Evolutionary conservation across 2,888 invertebrate species (phyloP), one percentile per base, ranked within the genome.

Genomic region (Caenorhabditis wallacei): DNA sequence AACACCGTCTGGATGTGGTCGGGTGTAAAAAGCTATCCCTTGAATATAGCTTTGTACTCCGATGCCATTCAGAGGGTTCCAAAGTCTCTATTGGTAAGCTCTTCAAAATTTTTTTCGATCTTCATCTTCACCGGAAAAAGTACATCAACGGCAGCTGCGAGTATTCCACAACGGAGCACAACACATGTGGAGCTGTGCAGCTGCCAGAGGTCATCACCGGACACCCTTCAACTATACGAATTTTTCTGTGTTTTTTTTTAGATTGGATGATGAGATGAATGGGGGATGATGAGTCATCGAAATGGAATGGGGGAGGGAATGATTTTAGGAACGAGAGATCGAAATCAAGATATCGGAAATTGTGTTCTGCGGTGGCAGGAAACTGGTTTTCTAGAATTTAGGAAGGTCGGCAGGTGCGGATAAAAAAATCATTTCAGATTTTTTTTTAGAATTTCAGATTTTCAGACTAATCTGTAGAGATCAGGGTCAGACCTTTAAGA

Each of bases 11-110:
- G 76, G 68, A 59, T 59, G 76, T 43, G 18, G 8, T 69, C 53
- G 76, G 76, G 40, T 43, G 76, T 76, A 48, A 48, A 76, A 76
- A 68, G 76, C 76, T 69, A 37, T 43, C 35, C 56, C 24, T 1
- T 16, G 20, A 24, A 8, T 1, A 20, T 46, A 61, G 76, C 76
- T 76, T 76, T 76, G 76, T 76, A 76, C 76, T 76, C 76, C 76
- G 69, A 76, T 76, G 76, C 76, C 76, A 59, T 76, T 68, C 76
- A 76, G 53, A 76, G 40, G 57, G 76, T 76, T 59, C 20, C 8
- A 37, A 51, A 13, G 46, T 10, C 13, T 53, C 16, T 11, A 56
- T 16, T 13, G 57, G 57, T 35, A 37, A 37, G 75, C 18, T 40
- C 10, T 16, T 16, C 10, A n/a, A n/a, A n/a, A n/a, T n/a, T n/a